Evolutionary conservation across 1,140 invertebrate genomes (phyloP).

Genomic region (Hycleus cichorii): DNA sequence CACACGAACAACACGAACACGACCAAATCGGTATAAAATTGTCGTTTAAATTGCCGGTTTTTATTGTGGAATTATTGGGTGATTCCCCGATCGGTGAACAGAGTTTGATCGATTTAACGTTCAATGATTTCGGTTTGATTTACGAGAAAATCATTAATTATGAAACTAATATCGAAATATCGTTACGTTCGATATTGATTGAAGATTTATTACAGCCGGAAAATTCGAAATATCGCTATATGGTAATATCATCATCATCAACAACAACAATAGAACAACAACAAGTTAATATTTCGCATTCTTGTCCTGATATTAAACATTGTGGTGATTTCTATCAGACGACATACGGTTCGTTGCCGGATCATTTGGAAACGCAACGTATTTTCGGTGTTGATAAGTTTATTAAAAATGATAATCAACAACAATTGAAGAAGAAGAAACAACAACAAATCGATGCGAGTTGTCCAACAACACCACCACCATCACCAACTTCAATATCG

Average conservation of each 20-base stretch:
- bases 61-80: conserved; percentile 65
- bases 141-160: conserved; percentile 59
- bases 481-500: conserved; percentile 42
- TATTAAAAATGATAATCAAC: too few species aligned
- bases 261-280: conserved; percentile 42
- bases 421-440: neutral
- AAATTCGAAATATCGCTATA: conserved; percentile 68
- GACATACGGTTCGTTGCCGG: conserved; percentile 55
- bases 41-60: conserved; percentile 61
- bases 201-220: conserved; percentile 75
- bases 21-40: conserved; percentile 39
- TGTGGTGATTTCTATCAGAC: conserved; percentile 26
- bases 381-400: conserved; percentile 39
- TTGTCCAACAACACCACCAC: conserved; percentile 68
- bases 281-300: conserved; percentile 63
- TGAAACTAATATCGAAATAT: conserved; percentile 67
- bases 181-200: conserved; percentile 75
- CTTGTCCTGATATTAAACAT: conserved; percentile 70
- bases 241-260: conserved; percentile 61
- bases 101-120: conserved; percentile 71
- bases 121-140: conserved; percentile 71
- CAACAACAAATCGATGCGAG: neutral
- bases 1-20: neutral
- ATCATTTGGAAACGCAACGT: conserved; percentile 55
- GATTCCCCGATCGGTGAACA: conserved; percentile 57